phyloP scores from a whole-genome alignment of 2,113 vertebrate species.

The Solea solea region DNA sequence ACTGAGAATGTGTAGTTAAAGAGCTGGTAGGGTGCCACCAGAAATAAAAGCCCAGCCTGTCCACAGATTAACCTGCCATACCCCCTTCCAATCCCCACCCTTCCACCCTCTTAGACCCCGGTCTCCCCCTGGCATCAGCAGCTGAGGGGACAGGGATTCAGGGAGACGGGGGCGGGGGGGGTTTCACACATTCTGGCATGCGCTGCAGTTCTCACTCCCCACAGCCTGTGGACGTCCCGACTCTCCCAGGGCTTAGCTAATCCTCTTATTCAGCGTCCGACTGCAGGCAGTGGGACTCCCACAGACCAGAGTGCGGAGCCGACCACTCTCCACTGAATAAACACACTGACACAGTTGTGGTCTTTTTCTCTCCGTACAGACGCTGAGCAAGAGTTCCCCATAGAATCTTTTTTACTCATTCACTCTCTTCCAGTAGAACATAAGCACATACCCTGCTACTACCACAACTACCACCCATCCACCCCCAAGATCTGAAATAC shows the following conservation, averaged over 20 bases:
- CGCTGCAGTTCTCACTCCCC: constrained; percentile 62
- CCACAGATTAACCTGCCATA: constrained; percentile 51
- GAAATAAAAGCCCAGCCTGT: constrained; percentile 35
- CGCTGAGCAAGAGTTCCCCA: constrained; percentile 56
- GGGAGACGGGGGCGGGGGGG: not conserved
- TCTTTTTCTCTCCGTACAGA: constrained; percentile 53
- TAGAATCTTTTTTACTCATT: constrained; percentile 59
- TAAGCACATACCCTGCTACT: constrained; percentile 33
- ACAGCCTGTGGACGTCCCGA: constrained; percentile 48
- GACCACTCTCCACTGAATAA: constrained; percentile 64
- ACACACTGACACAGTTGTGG: constrained; percentile 71
- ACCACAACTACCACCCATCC: not conserved
- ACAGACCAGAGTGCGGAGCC: constrained; percentile 56
- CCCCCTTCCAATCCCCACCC: constrained; percentile 16
- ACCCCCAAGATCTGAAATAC: constrained; percentile 28
- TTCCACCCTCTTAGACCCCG: constrained; percentile 9
- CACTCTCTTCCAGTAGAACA: constrained; percentile 57
- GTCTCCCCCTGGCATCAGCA: constrained; percentile 33
- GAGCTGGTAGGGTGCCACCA: not conserved
- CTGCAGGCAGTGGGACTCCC: constrained; percentile 57
- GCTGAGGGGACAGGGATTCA: constrained; percentile 30
- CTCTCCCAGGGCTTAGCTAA: constrained; percentile 70
- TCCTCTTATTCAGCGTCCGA: constrained; percentile 75
- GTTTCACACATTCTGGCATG: constrained; percentile 63
- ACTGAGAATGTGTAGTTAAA: not conserved